These are phyloP conservation scores for Syrmaticus mikado DNA, from an alignment of 2,113 vertebrate genomes.

Conservation along the genomic window DNA sequence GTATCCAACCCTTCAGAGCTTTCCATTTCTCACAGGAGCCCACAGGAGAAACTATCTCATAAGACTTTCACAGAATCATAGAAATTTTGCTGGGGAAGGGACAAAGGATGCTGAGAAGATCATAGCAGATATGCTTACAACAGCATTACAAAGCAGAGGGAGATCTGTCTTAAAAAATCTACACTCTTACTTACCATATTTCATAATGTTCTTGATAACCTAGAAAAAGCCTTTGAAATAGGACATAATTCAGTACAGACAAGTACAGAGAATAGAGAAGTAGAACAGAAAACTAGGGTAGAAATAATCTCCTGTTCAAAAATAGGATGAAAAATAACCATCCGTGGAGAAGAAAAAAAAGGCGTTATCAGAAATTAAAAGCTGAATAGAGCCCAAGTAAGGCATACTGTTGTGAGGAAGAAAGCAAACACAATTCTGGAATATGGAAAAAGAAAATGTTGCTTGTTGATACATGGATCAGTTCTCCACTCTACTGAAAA, in stretches of 20 bases:
- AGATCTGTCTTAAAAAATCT: background rate
- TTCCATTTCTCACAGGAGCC: background rate
- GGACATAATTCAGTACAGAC: background rate
- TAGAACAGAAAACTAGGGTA: background rate
- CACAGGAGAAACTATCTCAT: background rate
- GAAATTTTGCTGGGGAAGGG: background rate
- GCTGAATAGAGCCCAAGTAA: no score
- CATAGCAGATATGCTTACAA: background rate
- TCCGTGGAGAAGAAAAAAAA: background rate
- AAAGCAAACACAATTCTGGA: background rate
- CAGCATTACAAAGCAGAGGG: background rate
- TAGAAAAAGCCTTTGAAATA: constrained; percentile 39
- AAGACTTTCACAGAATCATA: background rate
- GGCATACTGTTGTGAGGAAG: background rate
- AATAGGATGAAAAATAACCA: constrained; percentile 26
- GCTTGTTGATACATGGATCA: background rate
- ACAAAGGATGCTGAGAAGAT: background rate
- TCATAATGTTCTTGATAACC: constrained; percentile 29
- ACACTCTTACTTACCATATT: background rate
- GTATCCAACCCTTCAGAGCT: background rate
- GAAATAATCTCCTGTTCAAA: constrained; percentile 32
- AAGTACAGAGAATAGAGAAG: background rate
- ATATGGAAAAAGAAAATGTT: background rate
- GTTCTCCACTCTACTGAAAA: background rate
- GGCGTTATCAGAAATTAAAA: constrained; percentile 9